Evolutionary conservation across 1,140 invertebrate genomes (phyloP), one percentile per base, ranked within the genome.

Genomic region (Harpegnathos saltator): DNA sequence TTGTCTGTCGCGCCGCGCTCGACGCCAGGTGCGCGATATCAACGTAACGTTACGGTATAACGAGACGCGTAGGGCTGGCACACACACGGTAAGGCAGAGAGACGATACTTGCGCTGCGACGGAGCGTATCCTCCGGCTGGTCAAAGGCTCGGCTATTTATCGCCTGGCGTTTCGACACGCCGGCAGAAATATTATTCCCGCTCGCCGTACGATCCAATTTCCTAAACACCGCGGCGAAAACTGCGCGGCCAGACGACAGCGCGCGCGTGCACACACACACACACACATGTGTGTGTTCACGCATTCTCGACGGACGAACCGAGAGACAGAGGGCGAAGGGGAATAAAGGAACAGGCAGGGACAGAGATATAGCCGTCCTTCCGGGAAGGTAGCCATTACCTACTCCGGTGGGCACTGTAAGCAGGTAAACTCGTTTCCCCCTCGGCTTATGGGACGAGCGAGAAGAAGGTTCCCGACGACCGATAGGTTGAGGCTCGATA

Each of bases 381-480:
- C 65, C 65, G 38, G 24, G 33, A 80, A 80, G 52, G 54, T 80
- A 24, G 52, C 17, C 50, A 69, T 80, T 80, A 80, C 33, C 63
- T 68, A 78, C 52, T 69, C 69, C 65, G 75, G 24, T 80, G 63
- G 33, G 33, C 75, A 78, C 61, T 68, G 19, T 56, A 78, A 56
- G 63, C 75, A 68, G 50, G 75, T 80, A 80, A 80, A 69, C 63
- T 69, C 33, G 65, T 80, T 80, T 69, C 52, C 65, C n/a, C 62
- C 38, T 33, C 19, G 19, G 22, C 50, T 69, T 33, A 52, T 80
- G 33, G 33, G 65, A 80, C 65, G 63, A 77, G 26, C 26, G 33
- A 19, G 59, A n/a, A 44, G 29, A 26, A 69, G 50, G 9, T 69
- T 80, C 58, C 29, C 52, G 22, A 29, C 33, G 52, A 80, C 12